Evolutionary conservation across 2,888 invertebrate genomes (phyloP).

Genomic region (Chloroclysta siterata): DNA sequence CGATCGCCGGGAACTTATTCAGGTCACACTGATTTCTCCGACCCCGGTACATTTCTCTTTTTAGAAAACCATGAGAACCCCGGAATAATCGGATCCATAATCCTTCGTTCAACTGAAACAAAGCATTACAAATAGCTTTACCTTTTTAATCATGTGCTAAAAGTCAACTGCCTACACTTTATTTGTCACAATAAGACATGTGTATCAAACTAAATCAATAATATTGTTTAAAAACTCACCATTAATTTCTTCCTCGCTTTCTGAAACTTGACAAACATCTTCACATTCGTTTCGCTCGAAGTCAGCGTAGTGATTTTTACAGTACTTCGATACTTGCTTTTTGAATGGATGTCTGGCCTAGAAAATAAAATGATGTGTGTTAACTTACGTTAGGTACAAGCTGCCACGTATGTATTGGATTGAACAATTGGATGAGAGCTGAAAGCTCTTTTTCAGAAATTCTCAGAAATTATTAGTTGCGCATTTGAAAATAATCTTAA

Average conservation of each 20-base stretch:
- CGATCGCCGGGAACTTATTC: neutral
- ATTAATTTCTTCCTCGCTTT: conserved; percentile 43
- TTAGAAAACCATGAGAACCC: conserved; percentile 66
- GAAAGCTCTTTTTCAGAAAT: too few species aligned
- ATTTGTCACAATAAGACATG: neutral
- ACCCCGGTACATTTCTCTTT: conserved; percentile 50
- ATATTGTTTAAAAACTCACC: conserved; percentile 24
- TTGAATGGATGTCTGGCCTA: conserved; percentile 56
- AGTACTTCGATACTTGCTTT: conserved; percentile 67
- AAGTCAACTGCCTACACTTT: neutral
- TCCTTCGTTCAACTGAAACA: conserved; percentile 63
- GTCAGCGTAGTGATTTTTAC: conserved; percentile 64
- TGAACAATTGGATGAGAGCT: too few species aligned
- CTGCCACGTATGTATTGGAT: too few species aligned
- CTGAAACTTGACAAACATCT: conserved; percentile 55
- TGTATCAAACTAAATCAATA: neutral
- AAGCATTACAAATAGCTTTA: conserved; percentile 1
- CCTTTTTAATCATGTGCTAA: neutral
- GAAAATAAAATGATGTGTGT: conserved; percentile 20
- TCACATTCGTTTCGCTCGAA: conserved; percentile 66
- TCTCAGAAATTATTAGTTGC: too few species aligned
- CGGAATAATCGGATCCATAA: conserved; percentile 59
- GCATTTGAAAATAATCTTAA: too few species aligned
- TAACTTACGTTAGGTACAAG: neutral
- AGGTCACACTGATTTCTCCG: conserved; percentile 4